These are phyloP conservation scores for Acrossocheilus wenchowensis DNA, from an alignment of 2,797 vertebrate genomes.

Conservation along the genomic window DNA sequence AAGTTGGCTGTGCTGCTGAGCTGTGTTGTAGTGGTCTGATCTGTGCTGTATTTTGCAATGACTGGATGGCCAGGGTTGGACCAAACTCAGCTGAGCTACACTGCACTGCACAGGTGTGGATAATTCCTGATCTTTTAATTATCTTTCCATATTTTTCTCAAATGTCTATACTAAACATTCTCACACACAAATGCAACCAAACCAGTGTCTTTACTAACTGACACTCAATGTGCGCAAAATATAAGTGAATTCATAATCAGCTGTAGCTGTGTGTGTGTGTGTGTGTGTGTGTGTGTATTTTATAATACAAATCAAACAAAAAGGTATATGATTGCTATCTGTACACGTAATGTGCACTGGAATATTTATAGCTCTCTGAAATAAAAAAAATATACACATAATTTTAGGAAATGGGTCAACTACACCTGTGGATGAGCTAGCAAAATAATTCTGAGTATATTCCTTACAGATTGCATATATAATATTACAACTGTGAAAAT, in stretches of 20 bases:
- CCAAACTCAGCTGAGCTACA: not conserved
- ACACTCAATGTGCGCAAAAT: not conserved
- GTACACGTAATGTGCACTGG: not conserved
- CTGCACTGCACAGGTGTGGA: not conserved
- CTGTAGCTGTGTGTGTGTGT: slow-evolving; percentile 1
- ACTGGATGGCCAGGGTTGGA: not conserved
- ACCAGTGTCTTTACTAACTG: slow-evolving; percentile 16
- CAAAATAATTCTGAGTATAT: slow-evolving; percentile 54
- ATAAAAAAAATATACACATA: slow-evolving; percentile 10
- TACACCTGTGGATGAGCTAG: slow-evolving; percentile 60
- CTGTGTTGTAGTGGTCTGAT: slow-evolving; percentile 10
- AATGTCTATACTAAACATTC: slow-evolving; percentile 39
- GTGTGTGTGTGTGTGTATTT: not conserved
- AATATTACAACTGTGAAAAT: slow-evolving; percentile 52
- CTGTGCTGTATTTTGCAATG: not conserved
- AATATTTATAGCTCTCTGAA: slow-evolving; percentile 40
- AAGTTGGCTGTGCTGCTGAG: slow-evolving; percentile 60
- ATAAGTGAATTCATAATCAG: slow-evolving; percentile 17
- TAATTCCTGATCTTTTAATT: not conserved
- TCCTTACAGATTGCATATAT: slow-evolving; percentile 71
- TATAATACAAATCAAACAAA: not conserved
- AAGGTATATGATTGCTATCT: not conserved
- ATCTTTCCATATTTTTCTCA: slow-evolving; percentile 9
- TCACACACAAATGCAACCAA: slow-evolving; percentile 39
- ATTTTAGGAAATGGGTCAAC: not conserved